phyloP scores from a whole-genome alignment of 2,888 invertebrate species.

The Phytoseiulus persimilis region DNA sequence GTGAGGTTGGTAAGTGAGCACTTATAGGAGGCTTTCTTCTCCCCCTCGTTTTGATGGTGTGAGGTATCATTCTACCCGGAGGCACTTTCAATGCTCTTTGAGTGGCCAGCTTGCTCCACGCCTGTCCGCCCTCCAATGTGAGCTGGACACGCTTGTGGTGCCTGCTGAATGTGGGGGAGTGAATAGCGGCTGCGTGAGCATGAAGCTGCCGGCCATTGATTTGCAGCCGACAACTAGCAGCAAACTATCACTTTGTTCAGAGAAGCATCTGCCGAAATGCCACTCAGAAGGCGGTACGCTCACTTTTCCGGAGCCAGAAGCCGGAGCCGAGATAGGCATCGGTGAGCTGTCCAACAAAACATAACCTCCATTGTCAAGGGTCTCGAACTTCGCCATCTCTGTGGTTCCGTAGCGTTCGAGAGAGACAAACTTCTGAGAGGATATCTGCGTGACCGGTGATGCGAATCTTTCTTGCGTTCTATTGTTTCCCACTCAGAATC shows the following conservation, averaged over 20 bases:
- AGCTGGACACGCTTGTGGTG: neutral
- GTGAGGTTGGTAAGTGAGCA: neutral
- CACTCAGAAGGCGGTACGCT: neutral
- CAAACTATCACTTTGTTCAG: neutral
- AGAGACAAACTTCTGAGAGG: neutral
- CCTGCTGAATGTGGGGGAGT: neutral
- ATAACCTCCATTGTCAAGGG: neutral
- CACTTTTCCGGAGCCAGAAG: neutral
- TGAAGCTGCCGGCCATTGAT: neutral
- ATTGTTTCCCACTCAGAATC: neutral
- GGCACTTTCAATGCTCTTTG: constrained; percentile 5
- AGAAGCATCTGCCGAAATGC: neutral
- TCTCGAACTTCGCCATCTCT: neutral
- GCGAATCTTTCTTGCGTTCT: neutral
- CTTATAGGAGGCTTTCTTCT: neutral
- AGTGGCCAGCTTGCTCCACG: neutral
- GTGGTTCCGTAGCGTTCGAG: neutral
- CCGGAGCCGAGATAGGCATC: neutral
- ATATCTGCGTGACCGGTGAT: neutral
- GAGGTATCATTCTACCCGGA: neutral
- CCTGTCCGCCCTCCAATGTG: neutral
- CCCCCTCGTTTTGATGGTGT: neutral
- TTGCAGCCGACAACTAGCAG: neutral
- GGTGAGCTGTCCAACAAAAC: neutral
- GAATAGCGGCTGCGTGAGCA: neutral